Evolutionary conservation across 2,797 vertebrate genomes (phyloP).

Genomic region (Rhinoraja longicauda): DNA sequence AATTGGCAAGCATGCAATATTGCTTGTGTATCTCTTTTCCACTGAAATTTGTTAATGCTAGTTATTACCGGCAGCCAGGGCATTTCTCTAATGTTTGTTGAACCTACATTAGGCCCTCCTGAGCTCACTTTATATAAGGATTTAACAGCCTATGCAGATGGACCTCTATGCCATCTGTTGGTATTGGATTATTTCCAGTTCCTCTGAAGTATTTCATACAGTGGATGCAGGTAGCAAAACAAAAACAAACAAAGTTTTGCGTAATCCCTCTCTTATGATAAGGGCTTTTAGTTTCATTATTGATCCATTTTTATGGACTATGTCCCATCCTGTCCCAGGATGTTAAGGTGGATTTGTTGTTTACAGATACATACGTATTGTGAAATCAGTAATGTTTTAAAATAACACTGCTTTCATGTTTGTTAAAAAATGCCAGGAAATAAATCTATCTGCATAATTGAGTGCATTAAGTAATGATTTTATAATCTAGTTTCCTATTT

Average conservation of each 20-base stretch:
- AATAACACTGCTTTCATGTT: background rate
- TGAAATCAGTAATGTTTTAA: background rate
- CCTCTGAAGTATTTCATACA: background rate
- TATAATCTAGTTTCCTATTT: background rate
- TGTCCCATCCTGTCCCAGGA: background rate
- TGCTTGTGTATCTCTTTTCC: background rate
- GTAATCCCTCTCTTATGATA: background rate
- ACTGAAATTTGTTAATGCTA: background rate
- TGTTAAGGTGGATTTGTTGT: background rate
- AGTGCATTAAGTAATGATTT: background rate
- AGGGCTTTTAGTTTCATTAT: background rate
- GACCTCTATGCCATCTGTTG: background rate
- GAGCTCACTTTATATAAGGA: slow-evolving; percentile 16
- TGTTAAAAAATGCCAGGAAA: background rate
- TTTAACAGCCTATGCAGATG: background rate
- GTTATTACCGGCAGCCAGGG: background rate
- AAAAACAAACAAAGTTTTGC: background rate
- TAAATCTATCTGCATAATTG: background rate
- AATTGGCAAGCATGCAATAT: background rate
- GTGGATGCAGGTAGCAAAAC: background rate
- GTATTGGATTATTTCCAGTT: slow-evolving; percentile 16
- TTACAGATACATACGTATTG: background rate
- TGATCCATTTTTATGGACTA: background rate
- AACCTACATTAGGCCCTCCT: background rate
- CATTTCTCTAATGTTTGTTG: background rate